Percentiles rank a stretch among this genome's conserved stretches.
Evolutionary conservation across 2,888 invertebrate species (phyloP).

Genomic region (Villa cingulata): DNA sequence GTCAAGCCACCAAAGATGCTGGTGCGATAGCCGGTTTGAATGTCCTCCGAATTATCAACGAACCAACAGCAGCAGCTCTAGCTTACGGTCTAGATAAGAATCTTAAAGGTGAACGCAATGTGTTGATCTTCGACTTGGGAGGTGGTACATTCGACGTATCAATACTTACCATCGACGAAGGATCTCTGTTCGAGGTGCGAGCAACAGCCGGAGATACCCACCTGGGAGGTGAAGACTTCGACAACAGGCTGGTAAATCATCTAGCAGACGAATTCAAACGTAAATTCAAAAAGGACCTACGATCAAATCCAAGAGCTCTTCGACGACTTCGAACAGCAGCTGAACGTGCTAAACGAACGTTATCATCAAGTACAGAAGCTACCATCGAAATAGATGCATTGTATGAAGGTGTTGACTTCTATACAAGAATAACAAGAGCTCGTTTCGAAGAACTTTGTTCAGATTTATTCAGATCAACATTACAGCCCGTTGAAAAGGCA

Average conservation of each 20-base stretch:
- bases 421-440: conserved; percentile 52
- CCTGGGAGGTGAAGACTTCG: conserved; percentile 80
- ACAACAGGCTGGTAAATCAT: conserved; percentile 71
- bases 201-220: conserved; percentile 63
- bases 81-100: conserved; percentile 60
- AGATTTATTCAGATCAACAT: conserved; percentile 52
- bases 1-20: conserved; percentile 85
- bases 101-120: conserved; percentile 48
- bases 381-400: conserved; percentile 57
- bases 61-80: conserved; percentile 62
- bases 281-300: conserved; percentile 52
- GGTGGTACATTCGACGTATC: conserved; percentile 57
- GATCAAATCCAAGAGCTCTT: conserved; percentile 44
- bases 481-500: conserved; percentile 61
- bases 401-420: conserved; percentile 54
- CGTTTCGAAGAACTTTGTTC: conserved; percentile 58
- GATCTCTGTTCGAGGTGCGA: conserved; percentile 51
- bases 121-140: conserved; percentile 48
- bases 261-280: conserved; percentile 74
- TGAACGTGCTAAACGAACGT: conserved; percentile 57
- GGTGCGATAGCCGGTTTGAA: conserved; percentile 62
- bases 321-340: conserved; percentile 56
- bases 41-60: conserved; percentile 69
- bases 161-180: conserved; percentile 56
- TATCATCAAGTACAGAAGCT: conserved; percentile 60